Conservation (phyloP, 2,113 vertebrate species). For the Isurus oxyrinchus region DNA sequence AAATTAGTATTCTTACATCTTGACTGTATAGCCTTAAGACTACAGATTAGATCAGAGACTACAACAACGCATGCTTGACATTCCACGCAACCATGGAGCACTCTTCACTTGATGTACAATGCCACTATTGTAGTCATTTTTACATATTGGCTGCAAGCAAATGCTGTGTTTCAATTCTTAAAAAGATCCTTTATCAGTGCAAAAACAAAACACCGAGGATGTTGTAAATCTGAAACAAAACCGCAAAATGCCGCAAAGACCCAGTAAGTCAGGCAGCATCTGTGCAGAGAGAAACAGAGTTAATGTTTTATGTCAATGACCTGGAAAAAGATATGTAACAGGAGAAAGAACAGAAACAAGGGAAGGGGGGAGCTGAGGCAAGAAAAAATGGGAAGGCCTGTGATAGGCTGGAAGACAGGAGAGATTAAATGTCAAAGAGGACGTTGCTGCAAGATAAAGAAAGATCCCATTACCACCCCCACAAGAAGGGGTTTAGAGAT, state of each 20-base stretch:
- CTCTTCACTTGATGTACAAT: slow-evolving; percentile 18
- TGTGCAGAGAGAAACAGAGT: neutral
- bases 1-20: neutral
- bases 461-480: too few relatives aligned
- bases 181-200: neutral
- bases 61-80: slow-evolving; percentile 12
- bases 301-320: too few relatives aligned
- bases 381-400: too few relatives aligned
- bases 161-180: neutral
- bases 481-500: too few relatives aligned
- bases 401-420: too few relatives aligned
- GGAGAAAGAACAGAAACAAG: too few relatives aligned
- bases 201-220: neutral
- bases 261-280: neutral
- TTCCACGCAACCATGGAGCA: neutral
- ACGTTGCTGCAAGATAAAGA: too few relatives aligned
- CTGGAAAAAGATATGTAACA: too few relatives aligned
- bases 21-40: slow-evolving; percentile 10
- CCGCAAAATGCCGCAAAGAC: neutral
- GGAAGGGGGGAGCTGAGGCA: too few relatives aligned
- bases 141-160: slow-evolving; percentile 15
- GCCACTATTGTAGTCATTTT: slow-evolving; percentile 28
- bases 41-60: neutral
- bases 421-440: too few relatives aligned
- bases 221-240: neutral